Percentiles rank a stretch among this genome's conserved stretches.
Evolutionary conservation across 2,113 vertebrate genomes (phyloP).

Genomic region (Syrrhaptes paradoxus): DNA sequence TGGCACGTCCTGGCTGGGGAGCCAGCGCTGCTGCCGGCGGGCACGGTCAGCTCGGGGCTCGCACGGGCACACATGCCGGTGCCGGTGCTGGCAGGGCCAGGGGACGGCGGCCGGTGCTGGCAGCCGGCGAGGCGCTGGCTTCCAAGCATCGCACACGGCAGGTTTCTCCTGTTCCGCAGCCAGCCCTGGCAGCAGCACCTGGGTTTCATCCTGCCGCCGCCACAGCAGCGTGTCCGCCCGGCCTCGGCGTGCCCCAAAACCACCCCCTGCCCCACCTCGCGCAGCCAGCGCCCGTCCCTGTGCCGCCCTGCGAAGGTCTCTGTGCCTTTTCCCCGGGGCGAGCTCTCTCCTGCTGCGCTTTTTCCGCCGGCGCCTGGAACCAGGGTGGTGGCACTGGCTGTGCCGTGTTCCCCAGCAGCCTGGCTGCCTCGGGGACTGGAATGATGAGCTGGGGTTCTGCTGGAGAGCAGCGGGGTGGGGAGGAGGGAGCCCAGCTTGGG

Average conservation of each 20-base stretch:
- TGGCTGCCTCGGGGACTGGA: not conserved
- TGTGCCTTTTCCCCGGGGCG: not conserved
- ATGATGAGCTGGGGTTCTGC: not conserved
- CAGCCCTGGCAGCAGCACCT: not conserved
- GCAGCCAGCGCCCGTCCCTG: not conserved
- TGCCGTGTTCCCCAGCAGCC: not conserved
- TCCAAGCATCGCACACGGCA: not conserved
- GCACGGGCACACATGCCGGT: not conserved
- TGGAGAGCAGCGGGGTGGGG: not conserved
- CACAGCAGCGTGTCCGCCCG: rapidly evolving
- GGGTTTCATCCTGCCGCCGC: not conserved
- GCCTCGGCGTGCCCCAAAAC: rapidly evolving
- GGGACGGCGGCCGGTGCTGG: not conserved
- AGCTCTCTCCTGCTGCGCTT: not conserved
- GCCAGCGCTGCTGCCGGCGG: not conserved
- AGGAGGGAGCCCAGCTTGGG: not conserved
- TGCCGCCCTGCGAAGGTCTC: not conserved
- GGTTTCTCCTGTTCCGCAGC: slow-evolving; percentile 15
- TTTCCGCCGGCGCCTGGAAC: rapidly evolving
- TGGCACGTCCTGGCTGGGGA: not conserved
- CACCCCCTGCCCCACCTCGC: not conserved
- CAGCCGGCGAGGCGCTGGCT: rapidly evolving
- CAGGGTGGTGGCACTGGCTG: not conserved
- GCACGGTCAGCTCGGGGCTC: rapidly evolving
- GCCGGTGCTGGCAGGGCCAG: no score